phyloP scores from a whole-genome alignment of 1,140 invertebrate genomes.

The Drosophila murphyi region DNA sequence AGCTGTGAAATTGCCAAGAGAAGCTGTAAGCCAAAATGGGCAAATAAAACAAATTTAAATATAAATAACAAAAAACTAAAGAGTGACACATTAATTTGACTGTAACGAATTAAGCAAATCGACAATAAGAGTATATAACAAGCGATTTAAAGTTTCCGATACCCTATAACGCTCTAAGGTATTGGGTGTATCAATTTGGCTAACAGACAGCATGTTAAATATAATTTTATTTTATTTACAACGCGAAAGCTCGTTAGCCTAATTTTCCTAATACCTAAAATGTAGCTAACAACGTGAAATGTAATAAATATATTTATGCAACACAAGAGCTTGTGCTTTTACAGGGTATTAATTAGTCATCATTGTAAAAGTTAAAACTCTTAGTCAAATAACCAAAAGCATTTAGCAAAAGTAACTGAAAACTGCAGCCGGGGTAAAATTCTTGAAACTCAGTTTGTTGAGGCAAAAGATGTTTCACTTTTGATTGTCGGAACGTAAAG shows the following conservation, averaged over 20 bases:
- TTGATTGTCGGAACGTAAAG: slow-evolving; percentile 71
- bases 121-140: background rate
- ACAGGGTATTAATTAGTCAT: background rate
- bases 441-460: slow-evolving; percentile 22
- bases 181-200: background rate
- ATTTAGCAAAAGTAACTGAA: slow-evolving; percentile 23
- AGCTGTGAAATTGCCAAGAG: slow-evolving; percentile 56
- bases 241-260: background rate
- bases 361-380: background rate
- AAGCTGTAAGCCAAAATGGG: slow-evolving; percentile 4
- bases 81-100: slow-evolving; percentile 38
- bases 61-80: slow-evolving; percentile 28
- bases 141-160: background rate
- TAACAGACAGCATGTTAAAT: background rate
- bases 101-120: slow-evolving; percentile 38
- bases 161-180: background rate
- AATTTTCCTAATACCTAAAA: no score
- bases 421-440: slow-evolving; percentile 12
- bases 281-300: no score
- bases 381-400: slow-evolving; percentile 14
- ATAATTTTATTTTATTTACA: background rate
- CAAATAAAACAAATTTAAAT: slow-evolving; percentile 39
- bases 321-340: background rate
- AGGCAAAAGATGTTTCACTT: slow-evolving; percentile 63
- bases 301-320: no score